phyloP scores from a whole-genome alignment of 1,140 invertebrate species.

The Papilio xuthus region DNA sequence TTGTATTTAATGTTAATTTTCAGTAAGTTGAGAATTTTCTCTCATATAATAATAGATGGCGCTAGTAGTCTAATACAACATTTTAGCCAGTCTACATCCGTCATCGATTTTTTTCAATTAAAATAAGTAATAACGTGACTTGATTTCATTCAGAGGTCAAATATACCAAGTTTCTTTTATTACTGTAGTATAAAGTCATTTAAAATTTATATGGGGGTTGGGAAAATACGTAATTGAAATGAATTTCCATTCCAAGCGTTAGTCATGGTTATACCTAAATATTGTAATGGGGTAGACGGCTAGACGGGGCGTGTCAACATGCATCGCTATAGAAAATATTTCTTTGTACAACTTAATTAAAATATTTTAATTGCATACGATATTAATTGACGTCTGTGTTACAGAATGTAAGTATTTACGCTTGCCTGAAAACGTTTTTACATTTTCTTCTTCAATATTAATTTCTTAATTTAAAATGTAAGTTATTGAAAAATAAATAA shows the following conservation, averaged over 20 bases:
- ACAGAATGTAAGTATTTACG: background rate
- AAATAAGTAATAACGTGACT: no score
- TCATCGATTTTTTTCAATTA: no score
- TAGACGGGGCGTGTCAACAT: constrained; percentile 21
- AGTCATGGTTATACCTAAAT: background rate
- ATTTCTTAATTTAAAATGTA: no score
- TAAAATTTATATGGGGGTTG: background rate
- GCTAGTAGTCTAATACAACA: background rate
- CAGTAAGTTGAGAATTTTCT: no score
- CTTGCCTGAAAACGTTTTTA: background rate
- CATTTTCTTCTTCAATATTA: no score
- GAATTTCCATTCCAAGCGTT: background rate
- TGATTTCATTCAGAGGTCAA: no score
- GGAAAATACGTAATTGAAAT: background rate
- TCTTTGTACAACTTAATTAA: background rate
- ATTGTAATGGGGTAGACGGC: background rate
- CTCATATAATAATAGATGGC: background rate
- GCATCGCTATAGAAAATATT: background rate
- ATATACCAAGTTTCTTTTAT: background rate
- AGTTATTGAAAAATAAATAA: no score
- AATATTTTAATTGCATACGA: background rate
- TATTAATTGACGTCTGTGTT: background rate
- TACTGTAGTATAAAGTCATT: background rate
- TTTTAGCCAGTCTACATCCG: background rate
- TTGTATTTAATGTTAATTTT: no score